These are phyloP conservation scores for Lepidotrigona ventralis DNA, from an alignment of 1,140 invertebrate species.

Conservation along the genomic window DNA sequence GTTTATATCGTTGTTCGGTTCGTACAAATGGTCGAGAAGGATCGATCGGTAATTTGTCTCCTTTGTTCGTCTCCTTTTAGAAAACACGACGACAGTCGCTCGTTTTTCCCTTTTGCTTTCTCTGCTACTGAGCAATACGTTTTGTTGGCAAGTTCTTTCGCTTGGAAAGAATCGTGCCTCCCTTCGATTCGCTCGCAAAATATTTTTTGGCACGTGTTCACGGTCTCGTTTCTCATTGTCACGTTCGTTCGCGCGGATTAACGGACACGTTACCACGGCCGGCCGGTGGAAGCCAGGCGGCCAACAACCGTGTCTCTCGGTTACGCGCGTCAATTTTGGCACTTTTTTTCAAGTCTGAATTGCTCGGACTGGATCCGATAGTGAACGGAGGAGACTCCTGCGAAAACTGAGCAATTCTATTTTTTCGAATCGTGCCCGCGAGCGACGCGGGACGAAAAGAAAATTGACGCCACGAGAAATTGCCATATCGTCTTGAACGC, in stretches of 20 bases:
- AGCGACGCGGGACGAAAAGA: neutral
- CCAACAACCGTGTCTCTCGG: neutral
- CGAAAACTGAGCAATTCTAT: neutral
- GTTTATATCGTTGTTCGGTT: conserved; percentile 70
- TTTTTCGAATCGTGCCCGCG: neutral
- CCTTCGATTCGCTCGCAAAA: neutral
- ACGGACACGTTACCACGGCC: neutral
- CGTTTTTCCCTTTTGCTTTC: neutral
- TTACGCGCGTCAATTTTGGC: conserved; percentile 50
- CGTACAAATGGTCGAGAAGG: conserved; percentile 23
- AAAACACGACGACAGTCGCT: neutral
- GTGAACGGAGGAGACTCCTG: neutral
- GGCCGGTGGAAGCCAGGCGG: neutral
- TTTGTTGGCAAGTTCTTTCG: neutral
- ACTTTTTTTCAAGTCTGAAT: conserved; percentile 40
- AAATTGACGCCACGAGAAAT: neutral
- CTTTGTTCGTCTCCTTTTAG: neutral
- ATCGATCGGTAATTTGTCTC: neutral
- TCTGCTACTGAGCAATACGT: neutral
- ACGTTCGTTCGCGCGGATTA: neutral
- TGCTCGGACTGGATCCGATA: neutral
- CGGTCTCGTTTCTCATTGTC: neutral
- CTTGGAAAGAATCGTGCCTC: neutral
- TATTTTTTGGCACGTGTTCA: conserved; percentile 16
- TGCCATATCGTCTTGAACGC: neutral